Conservation (phyloP, 2,888 invertebrate genomes). For the Mechanitis mazaeus region DNA sequence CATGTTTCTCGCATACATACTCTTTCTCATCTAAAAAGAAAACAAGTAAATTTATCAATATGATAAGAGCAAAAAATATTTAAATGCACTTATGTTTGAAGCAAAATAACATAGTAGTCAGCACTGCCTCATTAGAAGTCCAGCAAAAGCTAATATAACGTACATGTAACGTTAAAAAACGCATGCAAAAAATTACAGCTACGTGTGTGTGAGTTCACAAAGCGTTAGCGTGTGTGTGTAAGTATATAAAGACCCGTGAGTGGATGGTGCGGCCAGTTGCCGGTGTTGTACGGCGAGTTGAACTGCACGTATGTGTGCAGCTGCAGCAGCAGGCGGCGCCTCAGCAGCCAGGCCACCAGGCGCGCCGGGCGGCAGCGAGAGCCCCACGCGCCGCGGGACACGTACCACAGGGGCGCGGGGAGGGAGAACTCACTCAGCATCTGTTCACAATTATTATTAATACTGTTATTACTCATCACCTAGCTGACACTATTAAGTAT, state of each 20-base stretch:
- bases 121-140: too few species aligned
- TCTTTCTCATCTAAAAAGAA: slow-evolving; percentile 61
- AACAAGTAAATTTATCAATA: background rate
- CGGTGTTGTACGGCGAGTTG: slow-evolving; percentile 71
- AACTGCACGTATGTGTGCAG: slow-evolving; percentile 96
- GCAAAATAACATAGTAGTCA: too few species aligned
- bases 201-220: background rate
- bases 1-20: slow-evolving; percentile 71
- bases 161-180: too few species aligned
- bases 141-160: too few species aligned
- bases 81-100: too few species aligned
- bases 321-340: slow-evolving; percentile 91
- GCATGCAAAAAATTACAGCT: background rate
- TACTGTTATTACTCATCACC: background rate
- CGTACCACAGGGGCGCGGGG: slow-evolving; percentile 75
- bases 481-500: too few species aligned
- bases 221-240: background rate
- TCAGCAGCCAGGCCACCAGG: slow-evolving; percentile 95
- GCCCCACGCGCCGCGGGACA: slow-evolving; percentile 56
- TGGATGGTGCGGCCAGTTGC: slow-evolving; percentile 26
- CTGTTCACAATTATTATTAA: slow-evolving; percentile 34
- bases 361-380: slow-evolving; percentile 71
- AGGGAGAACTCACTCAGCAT: slow-evolving; percentile 73
- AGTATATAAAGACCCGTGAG: slow-evolving; percentile 6
- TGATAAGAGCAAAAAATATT: background rate